phyloP scores from a whole-genome alignment of 2,888 invertebrate genomes.

The Tenthredo mesomela region DNA sequence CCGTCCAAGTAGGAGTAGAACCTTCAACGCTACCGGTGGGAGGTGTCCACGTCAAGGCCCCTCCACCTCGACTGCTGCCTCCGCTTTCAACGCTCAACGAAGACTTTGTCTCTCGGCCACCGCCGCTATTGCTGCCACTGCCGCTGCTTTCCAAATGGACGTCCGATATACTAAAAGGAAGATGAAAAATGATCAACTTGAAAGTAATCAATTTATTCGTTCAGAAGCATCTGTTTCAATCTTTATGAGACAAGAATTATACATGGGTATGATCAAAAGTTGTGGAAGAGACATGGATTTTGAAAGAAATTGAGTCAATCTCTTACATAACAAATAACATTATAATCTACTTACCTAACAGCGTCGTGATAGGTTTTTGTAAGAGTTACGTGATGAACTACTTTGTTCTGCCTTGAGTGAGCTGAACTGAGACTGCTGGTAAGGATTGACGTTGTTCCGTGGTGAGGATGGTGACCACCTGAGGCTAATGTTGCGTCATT shows the following conservation, averaged over 20 bases:
- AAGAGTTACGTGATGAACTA: slow-evolving; percentile 74
- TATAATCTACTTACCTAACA: slow-evolving; percentile 80
- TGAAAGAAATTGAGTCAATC: not conserved
- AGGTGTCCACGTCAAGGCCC: slow-evolving; percentile 86
- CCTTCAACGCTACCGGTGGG: slow-evolving; percentile 91
- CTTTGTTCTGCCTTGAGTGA: slow-evolving; percentile 76
- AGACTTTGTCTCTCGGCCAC: slow-evolving; percentile 80
- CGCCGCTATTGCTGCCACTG: slow-evolving; percentile 78
- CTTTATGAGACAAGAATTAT: not conserved
- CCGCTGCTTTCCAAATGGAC: slow-evolving; percentile 84
- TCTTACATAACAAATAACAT: slow-evolving; percentile 50
- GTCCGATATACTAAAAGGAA: slow-evolving; percentile 83
- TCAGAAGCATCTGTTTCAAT: not conserved
- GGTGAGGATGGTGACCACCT: slow-evolving; percentile 73
- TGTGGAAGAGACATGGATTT: not conserved
- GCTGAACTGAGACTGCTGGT: slow-evolving; percentile 72
- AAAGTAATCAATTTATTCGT: not conserved
- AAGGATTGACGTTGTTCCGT: slow-evolving; percentile 67
- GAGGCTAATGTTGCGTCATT: slow-evolving; percentile 77
- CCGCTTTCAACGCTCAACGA: slow-evolving; percentile 84
- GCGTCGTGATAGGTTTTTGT: slow-evolving; percentile 78
- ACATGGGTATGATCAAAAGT: not conserved
- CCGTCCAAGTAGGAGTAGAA: slow-evolving; percentile 98
- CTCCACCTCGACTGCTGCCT: slow-evolving; percentile 80
- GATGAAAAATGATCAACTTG: not conserved